Conservation (phyloP, 2,888 invertebrate genomes). For the Epicampocera succincta region DNA sequence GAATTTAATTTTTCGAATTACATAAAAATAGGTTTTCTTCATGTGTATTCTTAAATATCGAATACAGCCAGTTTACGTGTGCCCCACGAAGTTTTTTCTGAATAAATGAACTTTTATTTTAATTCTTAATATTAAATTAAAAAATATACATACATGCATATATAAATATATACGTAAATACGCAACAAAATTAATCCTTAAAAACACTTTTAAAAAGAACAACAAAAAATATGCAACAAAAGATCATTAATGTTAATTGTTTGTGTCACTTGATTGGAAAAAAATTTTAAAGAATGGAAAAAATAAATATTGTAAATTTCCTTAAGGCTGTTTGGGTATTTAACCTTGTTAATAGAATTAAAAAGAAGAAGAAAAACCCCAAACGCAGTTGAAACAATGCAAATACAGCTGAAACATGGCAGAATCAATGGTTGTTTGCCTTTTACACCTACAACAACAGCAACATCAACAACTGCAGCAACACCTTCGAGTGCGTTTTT, state of each 20-base stretch:
- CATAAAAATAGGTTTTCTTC: too few relatives aligned
- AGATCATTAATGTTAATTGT: slow-evolving; percentile 58
- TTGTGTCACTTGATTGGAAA: slow-evolving; percentile 35
- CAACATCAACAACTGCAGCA: neutral
- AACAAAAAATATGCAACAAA: slow-evolving; percentile 26
- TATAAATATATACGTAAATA: slow-evolving; percentile 8
- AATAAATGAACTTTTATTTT: too few relatives aligned
- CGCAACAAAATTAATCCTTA: slow-evolving; percentile 14
- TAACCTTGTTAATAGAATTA: slow-evolving; percentile 58
- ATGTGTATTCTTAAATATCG: too few relatives aligned
- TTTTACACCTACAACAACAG: slow-evolving; percentile 1
- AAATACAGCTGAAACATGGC: slow-evolving; percentile 38
- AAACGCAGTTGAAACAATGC: slow-evolving; percentile 40
- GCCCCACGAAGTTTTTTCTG: too few relatives aligned
- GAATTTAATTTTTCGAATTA: too few relatives aligned
- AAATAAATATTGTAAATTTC: slow-evolving; percentile 40
- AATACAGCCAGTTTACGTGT: too few relatives aligned
- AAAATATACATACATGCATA: too few relatives aligned
- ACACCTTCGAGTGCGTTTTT: slow-evolving; percentile 20
- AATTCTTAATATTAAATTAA: too few relatives aligned
- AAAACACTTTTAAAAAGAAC: slow-evolving; percentile 6
- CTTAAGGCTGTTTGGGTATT: slow-evolving; percentile 61
- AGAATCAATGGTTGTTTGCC: slow-evolving; percentile 18
- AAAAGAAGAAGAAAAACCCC: slow-evolving; percentile 10
- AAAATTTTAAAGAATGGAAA: neutral